Base-by-base conservation (phyloP, 2,888 invertebrate genomes). In the Rosalia funebris region DNA sequence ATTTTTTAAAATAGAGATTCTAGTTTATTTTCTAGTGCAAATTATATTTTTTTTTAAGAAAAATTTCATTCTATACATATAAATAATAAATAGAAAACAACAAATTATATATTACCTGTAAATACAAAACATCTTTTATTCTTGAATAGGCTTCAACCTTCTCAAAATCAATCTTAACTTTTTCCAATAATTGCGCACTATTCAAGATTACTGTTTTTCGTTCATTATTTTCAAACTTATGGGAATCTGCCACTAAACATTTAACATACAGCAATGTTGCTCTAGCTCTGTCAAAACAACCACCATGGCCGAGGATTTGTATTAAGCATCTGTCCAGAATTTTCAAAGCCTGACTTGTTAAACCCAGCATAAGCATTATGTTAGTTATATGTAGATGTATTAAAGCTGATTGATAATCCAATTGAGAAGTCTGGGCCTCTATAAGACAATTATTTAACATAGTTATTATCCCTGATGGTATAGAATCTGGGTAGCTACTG, bases 321-420 rank as follows among this genome's bases (percentile, higher is more conserved):
- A 76, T 64, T 56, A 79, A 68, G 60, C 77, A 77, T 55, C 73
- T 70, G 66, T 91, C 88, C 0, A 92, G 85, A 9, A 92, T 83
- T 63, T 85, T 83, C 56, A 92, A 79, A 0, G 94, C 93, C 78
- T 93, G 92, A 62, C 87, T 86, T 0, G 92, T 88, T 82, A 93
- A 86, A 14, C 89, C 90, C 85, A 93, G 87, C 62, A 88, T 83
- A 31, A 94, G 82, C 81, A 93, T 84, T 9, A 92, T 86, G 77
- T 92, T 89, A 0, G 93, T 93, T 46, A 94, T 86, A 74, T 93
- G 89, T 83, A 94, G 87, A 72, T 91, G 89, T 1, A 90, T 87
- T 19, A 92, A 78, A 0, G 92, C 89, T 42, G 88, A 87, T 65
- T 92, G 86, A 76, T 92, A 92, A 67, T 92, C 90, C 71, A 95